Conservation (phyloP, 2,797 vertebrate species). For the Emydoidea blandingii region DNA sequence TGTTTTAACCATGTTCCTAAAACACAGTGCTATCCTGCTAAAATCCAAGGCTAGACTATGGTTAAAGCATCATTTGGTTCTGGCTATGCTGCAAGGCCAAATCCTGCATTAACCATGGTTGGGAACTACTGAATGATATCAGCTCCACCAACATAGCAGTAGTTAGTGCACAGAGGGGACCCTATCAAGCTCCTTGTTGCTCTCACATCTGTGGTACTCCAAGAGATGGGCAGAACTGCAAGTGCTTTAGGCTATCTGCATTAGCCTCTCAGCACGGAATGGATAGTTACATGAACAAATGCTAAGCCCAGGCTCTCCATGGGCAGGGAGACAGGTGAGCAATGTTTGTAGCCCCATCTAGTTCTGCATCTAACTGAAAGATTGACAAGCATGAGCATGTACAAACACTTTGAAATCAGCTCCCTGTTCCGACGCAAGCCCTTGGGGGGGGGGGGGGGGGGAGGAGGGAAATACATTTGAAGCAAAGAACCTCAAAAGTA, state of each 20-base stretch:
- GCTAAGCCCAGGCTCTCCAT: neutral
- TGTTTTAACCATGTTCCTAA: neutral
- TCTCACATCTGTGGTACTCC: neutral
- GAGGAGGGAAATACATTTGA: conserved; percentile 62
- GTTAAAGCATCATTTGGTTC: neutral
- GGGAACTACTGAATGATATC: neutral
- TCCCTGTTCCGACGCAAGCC: conserved; percentile 28
- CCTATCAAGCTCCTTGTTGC: neutral
- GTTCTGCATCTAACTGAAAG: conserved; percentile 36
- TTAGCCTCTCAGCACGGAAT: neutral
- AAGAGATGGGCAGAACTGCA: neutral
- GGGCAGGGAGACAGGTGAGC: neutral
- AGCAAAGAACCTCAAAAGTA: conserved; percentile 48
- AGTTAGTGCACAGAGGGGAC: neutral
- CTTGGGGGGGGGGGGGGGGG: neutral
- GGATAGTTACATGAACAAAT: conserved; percentile 14
- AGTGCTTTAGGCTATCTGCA: neutral
- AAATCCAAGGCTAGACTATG: neutral
- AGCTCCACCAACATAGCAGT: neutral
- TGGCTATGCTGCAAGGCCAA: neutral
- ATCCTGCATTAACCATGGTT: neutral
- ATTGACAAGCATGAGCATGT: conserved; percentile 22
- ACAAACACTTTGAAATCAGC: conserved; percentile 36
- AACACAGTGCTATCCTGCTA: neutral
- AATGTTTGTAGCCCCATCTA: conserved; percentile 29